Percentiles rank a stretch among this genome's conserved stretches.
phyloP scores from a whole-genome alignment of 2,797 vertebrate genomes.

The Semotilus atromaculatus region DNA sequence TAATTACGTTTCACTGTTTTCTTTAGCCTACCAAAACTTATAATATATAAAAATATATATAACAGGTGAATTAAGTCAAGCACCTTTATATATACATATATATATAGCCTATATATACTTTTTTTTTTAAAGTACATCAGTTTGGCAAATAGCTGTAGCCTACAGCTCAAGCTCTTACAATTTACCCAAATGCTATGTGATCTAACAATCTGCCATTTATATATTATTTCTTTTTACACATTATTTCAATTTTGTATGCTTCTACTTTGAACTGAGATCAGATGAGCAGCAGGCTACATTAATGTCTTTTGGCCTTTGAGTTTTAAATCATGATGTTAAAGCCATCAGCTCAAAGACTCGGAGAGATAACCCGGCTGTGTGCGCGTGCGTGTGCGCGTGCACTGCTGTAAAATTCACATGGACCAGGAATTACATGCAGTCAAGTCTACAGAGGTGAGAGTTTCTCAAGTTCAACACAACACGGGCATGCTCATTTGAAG shows the following conservation, averaged over 20 bases:
- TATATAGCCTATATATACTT: too few species aligned
- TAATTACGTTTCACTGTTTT: neutral
- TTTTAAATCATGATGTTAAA: slow-evolving; percentile 69
- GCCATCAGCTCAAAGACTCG: slow-evolving; percentile 69
- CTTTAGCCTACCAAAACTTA: neutral
- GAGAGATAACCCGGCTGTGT: slow-evolving; percentile 15
- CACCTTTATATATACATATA: too few species aligned
- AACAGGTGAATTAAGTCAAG: neutral
- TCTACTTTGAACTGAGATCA: neutral
- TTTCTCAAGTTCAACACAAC: slow-evolving; percentile 83
- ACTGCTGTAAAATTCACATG: slow-evolving; percentile 34
- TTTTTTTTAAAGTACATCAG: too few species aligned
- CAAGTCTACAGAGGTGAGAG: slow-evolving; percentile 74
- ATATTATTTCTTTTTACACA: neutral
- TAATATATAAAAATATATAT: neutral
- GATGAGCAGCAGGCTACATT: slow-evolving; percentile 11
- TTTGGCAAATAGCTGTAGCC: neutral
- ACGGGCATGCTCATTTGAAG: slow-evolving; percentile 77
- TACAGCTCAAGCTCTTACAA: neutral
- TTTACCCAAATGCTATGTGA: neutral
- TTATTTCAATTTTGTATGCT: neutral
- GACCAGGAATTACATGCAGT: slow-evolving; percentile 45
- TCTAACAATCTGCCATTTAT: neutral
- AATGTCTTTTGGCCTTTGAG: slow-evolving; percentile 47
- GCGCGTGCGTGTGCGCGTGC: neutral